Base-by-base conservation (phyloP, 2,888 invertebrate genomes). In the Lottia scabra region DNA sequence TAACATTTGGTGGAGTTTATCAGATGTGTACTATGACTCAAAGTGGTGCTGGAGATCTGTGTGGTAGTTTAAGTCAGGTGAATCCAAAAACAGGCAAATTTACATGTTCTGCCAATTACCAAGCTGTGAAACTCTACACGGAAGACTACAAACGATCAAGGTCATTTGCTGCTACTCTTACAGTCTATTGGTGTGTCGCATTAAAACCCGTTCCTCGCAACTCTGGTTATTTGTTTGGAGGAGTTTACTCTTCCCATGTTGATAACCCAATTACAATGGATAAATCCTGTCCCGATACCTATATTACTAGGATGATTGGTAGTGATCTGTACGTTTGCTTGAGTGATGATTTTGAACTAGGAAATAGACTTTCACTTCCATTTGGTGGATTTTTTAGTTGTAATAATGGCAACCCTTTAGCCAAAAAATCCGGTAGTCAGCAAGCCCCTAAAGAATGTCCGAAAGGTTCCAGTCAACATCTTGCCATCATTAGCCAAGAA, bases 201-300 rank as follows among this genome's bases (percentile, higher is more conserved):
- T 76, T 70, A 16, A 80, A 78, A 0, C 45, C 68, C 13, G 80
- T 79, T 0, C 30, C 65, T 10, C 67, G 73, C 1, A 67, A 79
- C 13, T 74, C 79, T 8, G 86, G 85, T 0, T 85, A 79, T 67
- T 71, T 84, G 12, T 86, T 85, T 73, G 86, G 86, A 16, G 86
- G 85, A 0, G 62, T 84, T 30, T 86, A 75, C 75, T 83, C 82
- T 2, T 66, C 70, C 30, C 74, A 44, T 4, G 64, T 75, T 1
- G 65, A 68, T 4, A 86, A 86, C 67, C 80, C 78, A 1, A 56
- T 82, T 23, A 86, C 85, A 0, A 72, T 76, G 38, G 62, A 75
- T 23, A 67, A 68, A n/a, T 69, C 70, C 13, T 86, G 86, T 68
- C 86, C 86, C 0, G 67, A 72, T 0, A 65, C 72, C 19, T 86